These are phyloP conservation scores for Rhizomys pruinosus DNA, from an alignment of 2,113 vertebrate genomes.

Conservation along the genomic window DNA sequence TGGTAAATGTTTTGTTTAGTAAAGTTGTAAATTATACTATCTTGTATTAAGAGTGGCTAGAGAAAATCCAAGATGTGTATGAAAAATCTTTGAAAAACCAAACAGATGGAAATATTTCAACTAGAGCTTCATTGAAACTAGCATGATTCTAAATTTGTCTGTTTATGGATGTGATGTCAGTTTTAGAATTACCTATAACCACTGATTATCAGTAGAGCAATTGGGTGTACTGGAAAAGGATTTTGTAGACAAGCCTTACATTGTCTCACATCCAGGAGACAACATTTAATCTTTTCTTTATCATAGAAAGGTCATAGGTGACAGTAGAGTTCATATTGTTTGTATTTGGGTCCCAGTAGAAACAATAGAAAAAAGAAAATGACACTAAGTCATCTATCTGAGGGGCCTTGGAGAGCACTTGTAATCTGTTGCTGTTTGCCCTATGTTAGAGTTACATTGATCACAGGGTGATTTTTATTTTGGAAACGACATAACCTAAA, in stretches of 20 bases:
- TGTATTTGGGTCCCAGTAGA: slow-evolving; percentile 29
- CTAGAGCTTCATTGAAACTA: neutral
- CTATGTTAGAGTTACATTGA: slow-evolving; percentile 27
- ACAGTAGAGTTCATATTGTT: slow-evolving; percentile 52
- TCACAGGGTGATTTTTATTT: slow-evolving; percentile 16
- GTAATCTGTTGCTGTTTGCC: slow-evolving; percentile 12
- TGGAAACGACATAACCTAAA: slow-evolving; percentile 35
- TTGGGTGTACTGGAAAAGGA: neutral
- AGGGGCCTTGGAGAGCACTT: slow-evolving; percentile 4
- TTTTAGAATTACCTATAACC: slow-evolving; percentile 35
- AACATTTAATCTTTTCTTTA: slow-evolving; percentile 50
- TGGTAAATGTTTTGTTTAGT: neutral
- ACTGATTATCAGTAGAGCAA: slow-evolving; percentile 3
- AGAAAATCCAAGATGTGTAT: neutral
- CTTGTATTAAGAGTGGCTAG: slow-evolving; percentile 22
- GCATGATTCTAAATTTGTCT: slow-evolving; percentile 7
- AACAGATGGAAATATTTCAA: neutral
- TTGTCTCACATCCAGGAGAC: slow-evolving; percentile 13
- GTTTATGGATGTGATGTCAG: neutral
- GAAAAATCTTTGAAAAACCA: neutral
- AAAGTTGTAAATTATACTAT: neutral
- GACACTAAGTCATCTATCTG: neutral
- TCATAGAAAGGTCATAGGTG: slow-evolving; percentile 57
- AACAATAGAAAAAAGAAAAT: slow-evolving; percentile 44
- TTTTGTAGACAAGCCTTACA: slow-evolving; percentile 33